A percentile compares a stretch with the other conserved stretches of the same genome.
These are phyloP conservation scores for Ageneiosus marmoratus DNA, from an alignment of 2,113 vertebrate species.

Conservation along the genomic window DNA sequence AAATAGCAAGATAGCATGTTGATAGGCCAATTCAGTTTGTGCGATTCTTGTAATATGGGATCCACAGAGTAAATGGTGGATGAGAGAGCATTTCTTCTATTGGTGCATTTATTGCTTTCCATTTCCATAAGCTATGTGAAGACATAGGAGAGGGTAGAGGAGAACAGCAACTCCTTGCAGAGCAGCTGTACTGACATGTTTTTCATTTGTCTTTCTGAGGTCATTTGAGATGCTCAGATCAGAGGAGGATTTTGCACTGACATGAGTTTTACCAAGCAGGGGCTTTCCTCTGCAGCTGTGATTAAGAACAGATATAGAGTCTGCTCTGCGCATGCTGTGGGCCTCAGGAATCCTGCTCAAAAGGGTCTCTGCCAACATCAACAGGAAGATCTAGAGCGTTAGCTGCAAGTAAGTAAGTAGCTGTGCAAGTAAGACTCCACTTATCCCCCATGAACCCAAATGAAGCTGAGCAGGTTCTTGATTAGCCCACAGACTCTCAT, in stretches of 20 bases:
- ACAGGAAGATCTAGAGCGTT: conserved; percentile 32
- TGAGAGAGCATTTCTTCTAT: neutral
- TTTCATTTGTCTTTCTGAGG: conserved; percentile 40
- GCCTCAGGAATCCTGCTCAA: conserved; percentile 29
- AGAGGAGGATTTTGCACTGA: conserved; percentile 30
- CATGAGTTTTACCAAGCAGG: conserved; percentile 36
- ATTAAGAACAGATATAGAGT: conserved; percentile 41
- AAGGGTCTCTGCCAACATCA: conserved; percentile 39
- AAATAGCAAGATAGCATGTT: conserved; percentile 33
- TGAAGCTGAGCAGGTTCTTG: conserved; percentile 48
- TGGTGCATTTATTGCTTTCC: neutral
- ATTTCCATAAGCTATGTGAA: conserved; percentile 9
- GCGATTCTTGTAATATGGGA: conserved; percentile 2
- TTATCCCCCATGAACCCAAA: conserved; percentile 44
- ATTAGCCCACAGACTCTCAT: conserved; percentile 41
- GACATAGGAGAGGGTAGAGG: neutral
- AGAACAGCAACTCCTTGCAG: neutral
- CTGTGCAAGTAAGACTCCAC: conserved; percentile 34
- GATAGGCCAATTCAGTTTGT: neutral
- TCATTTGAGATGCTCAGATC: conserved; percentile 43
- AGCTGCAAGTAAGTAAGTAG: conserved; percentile 18
- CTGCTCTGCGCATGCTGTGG: conserved; percentile 1
- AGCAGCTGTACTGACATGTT: conserved; percentile 37
- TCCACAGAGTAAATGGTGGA: neutral
- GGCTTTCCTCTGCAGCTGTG: conserved; percentile 38